A percentile compares a stretch with the other conserved stretches of the same genome.
phyloP scores from a whole-genome alignment of 2,797 vertebrate genomes.

The Brachyrhaphis roseni region DNA sequence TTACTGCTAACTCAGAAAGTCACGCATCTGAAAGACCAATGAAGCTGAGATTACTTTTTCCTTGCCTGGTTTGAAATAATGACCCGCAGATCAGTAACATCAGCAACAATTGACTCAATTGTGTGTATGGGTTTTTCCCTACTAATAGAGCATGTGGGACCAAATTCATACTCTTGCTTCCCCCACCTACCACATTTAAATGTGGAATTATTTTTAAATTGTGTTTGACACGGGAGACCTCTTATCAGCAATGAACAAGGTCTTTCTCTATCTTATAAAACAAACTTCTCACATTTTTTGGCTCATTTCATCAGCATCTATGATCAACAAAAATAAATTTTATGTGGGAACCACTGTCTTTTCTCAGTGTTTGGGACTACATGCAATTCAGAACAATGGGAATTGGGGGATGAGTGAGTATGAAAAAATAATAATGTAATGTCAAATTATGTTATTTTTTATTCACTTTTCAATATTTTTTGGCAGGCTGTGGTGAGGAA shows the following conservation, averaged over 20 bases:
- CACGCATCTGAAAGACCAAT: slow-evolving; percentile 42
- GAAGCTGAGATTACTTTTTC: slow-evolving; percentile 61
- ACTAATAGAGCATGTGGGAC: slow-evolving; percentile 59
- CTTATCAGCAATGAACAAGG: slow-evolving; percentile 57
- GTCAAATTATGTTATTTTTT: neutral
- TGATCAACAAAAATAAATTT: slow-evolving; percentile 33
- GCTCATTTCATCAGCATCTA: slow-evolving; percentile 29
- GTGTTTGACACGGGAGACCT: slow-evolving; percentile 57
- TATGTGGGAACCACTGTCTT: slow-evolving; percentile 16
- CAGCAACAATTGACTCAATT: slow-evolving; percentile 64
- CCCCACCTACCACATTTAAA: slow-evolving; percentile 80
- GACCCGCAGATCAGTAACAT: slow-evolving; percentile 47
- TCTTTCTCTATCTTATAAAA: slow-evolving; percentile 47
- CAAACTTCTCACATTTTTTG: slow-evolving; percentile 23
- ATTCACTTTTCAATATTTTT: neutral
- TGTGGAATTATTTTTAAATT: slow-evolving; percentile 78
- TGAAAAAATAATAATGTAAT: neutral
- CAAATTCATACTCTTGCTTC: slow-evolving; percentile 76
- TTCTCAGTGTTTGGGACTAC: slow-evolving; percentile 19
- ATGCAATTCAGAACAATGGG: slow-evolving; percentile 5
- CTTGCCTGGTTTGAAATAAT: slow-evolving; percentile 59
- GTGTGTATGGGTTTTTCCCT: slow-evolving; percentile 21
- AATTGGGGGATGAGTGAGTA: neutral
- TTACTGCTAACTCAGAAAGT: slow-evolving; percentile 39
- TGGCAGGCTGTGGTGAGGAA: neutral